These are phyloP conservation scores for Microchirus variegatus DNA, from an alignment of 2,797 vertebrate species.

Conservation along the genomic window DNA sequence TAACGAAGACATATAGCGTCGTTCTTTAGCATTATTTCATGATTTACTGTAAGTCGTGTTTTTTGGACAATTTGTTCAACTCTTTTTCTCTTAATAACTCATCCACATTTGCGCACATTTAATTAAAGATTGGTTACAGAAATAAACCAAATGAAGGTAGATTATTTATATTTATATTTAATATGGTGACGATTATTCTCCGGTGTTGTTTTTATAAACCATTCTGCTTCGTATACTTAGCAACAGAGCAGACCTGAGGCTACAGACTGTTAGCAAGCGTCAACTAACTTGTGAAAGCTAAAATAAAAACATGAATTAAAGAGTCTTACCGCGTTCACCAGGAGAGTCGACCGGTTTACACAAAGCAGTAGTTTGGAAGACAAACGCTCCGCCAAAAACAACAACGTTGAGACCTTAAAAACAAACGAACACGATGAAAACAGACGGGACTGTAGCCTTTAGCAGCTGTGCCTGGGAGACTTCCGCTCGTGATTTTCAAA, in stretches of 20 bases:
- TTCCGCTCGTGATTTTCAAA: constrained; percentile 51
- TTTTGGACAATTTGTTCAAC: too few species aligned
- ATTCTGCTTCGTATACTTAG: neutral
- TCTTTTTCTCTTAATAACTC: too few species aligned
- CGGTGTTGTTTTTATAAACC: neutral
- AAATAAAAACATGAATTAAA: constrained; percentile 11
- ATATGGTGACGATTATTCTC: too few species aligned
- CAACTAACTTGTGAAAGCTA: constrained; percentile 32
- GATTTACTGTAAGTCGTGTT: too few species aligned
- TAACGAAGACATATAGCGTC: too few species aligned
- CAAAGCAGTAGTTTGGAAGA: neutral
- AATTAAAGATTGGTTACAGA: too few species aligned
- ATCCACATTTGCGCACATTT: too few species aligned
- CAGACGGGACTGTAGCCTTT: neutral
- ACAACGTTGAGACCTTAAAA: neutral
- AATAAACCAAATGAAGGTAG: too few species aligned
- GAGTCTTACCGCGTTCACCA: constrained; percentile 38
- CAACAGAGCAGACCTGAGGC: constrained; percentile 5
- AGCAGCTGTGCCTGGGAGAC: neutral
- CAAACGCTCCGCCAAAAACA: neutral
- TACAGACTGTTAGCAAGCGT: constrained; percentile 23
- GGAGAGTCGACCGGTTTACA: neutral
- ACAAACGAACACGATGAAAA: neutral
- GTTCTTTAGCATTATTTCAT: too few species aligned
- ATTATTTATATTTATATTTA: too few species aligned